A percentile compares a stretch with the other conserved stretches of the same genome.
Evolutionary conservation across 2,797 vertebrate genomes (phyloP).

Genomic region (Rhincodon typus): DNA sequence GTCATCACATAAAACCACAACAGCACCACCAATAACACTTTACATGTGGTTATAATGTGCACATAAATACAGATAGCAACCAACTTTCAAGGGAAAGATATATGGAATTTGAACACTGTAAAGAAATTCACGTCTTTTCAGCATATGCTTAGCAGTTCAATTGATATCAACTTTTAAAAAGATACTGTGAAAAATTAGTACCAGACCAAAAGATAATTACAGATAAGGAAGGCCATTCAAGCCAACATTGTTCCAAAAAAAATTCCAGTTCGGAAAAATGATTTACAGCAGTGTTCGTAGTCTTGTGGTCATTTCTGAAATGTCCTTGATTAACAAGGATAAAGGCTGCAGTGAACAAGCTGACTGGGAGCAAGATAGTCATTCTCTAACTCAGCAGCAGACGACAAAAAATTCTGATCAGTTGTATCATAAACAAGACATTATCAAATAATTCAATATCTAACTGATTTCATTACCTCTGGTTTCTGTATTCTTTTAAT

Average conservation of each 20-base stretch:
- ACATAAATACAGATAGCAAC: neutral
- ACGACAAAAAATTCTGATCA: neutral
- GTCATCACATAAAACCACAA: neutral
- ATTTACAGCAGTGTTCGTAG: neutral
- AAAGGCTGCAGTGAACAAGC: neutral
- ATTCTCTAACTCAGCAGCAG: neutral
- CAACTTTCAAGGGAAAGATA: neutral
- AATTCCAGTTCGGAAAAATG: neutral
- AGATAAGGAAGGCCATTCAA: neutral
- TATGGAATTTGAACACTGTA: neutral
- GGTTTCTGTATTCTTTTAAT: conserved; percentile 87
- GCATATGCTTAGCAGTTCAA: neutral
- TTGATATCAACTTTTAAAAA: neutral
- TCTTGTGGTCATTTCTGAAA: neutral
- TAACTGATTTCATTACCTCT: conserved; percentile 61
- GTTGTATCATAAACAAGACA: neutral
- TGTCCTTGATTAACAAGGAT: neutral
- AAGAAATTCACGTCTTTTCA: neutral
- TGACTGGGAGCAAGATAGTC: neutral
- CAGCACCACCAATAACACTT: neutral
- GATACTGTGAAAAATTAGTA: neutral
- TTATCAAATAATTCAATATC: neutral
- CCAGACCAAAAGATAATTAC: neutral
- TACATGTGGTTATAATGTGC: neutral
- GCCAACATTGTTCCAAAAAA: neutral